Percentiles rank a stretch among this genome's conserved stretches.
Evolutionary conservation across 2,888 invertebrate species (phyloP).

Genomic region (Sinelater perroti): DNA sequence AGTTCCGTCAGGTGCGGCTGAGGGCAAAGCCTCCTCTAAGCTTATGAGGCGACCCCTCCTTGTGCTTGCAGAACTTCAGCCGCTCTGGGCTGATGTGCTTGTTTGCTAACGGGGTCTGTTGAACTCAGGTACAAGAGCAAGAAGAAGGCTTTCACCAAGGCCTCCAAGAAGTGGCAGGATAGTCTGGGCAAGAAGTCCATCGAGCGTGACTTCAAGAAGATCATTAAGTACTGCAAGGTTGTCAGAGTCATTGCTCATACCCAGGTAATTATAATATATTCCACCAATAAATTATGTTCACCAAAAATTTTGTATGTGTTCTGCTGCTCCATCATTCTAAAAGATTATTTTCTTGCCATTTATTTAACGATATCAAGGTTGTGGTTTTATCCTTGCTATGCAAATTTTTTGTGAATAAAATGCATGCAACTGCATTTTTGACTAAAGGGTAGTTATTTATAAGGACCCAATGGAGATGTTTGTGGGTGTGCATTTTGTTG

Average conservation of each 20-base stretch:
- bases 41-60: conserved; percentile 73
- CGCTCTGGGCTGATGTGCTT: conserved; percentile 15
- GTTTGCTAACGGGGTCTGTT: conserved; percentile 13
- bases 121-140: conserved; percentile 94
- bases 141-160: conserved; percentile 99
- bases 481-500: no score
- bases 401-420: no score
- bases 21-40: conserved; percentile 73
- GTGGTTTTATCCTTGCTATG: no score
- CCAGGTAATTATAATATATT: conserved; percentile 77
- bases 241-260: conserved; percentile 97
- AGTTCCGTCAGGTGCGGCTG: conserved; percentile 43
- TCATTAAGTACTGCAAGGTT: conserved; percentile 97
- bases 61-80: conserved; percentile 47
- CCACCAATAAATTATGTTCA: no score
- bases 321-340: no score
- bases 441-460: no score
- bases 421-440: no score
- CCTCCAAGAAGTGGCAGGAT: conserved; percentile 99
- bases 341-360: no score
- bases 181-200: conserved; percentile 96
- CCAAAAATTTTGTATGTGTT: no score
- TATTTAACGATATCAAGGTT: no score
- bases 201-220: conserved; percentile 95
- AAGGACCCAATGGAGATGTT: no score